Percentiles rank a stretch among this genome's conserved stretches.
phyloP scores from a whole-genome alignment of 2,888 invertebrate genomes.

The Rotaria socialis region DNA sequence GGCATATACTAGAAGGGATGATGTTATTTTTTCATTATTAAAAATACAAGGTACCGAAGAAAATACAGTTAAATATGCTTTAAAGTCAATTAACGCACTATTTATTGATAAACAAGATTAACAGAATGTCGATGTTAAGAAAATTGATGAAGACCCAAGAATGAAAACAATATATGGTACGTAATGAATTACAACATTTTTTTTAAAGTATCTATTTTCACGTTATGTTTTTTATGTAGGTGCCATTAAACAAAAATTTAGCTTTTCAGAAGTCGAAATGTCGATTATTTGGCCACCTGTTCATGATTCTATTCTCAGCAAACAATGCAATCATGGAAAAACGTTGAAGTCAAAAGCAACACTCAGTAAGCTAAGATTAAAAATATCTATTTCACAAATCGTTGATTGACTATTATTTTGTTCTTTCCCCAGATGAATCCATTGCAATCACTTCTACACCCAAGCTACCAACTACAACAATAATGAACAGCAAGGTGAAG shows the following conservation, averaged over 20 bases:
- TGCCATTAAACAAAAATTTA: neutral
- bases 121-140: neutral
- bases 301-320: neutral
- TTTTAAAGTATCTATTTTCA: no score
- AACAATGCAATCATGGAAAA: neutral
- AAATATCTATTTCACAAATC: neutral
- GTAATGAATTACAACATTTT: no score
- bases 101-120: constrained; percentile 4
- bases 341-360: neutral
- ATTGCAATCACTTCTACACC: no score
- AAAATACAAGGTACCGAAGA: neutral
- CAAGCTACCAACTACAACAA: no score
- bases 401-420: no score
- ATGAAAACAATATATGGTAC: neutral
- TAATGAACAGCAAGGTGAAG: no score
- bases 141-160: neutral
- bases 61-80: constrained; percentile 10
- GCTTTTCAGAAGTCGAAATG: neutral
- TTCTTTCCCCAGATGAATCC: no score
- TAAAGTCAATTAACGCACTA: neutral
- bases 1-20: neutral
- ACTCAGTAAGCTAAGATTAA: neutral
- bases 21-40: neutral
- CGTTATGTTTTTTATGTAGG: neutral
- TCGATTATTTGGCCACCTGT: neutral